These are phyloP conservation scores for Sebastes aleutianus DNA, from an alignment of 2,797 vertebrate genomes.

Conservation along the genomic window DNA sequence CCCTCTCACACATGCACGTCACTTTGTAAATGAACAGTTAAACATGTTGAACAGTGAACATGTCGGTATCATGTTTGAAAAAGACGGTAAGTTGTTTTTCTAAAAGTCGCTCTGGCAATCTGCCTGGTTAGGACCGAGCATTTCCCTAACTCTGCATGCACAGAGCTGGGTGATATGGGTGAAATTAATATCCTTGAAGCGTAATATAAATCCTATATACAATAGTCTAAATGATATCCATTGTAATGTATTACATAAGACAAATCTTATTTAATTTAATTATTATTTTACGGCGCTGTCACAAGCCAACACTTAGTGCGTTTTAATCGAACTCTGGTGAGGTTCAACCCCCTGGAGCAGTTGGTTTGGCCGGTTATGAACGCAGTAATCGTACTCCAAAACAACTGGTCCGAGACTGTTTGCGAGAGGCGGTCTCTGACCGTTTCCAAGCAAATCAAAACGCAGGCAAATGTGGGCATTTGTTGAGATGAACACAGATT, in stretches of 20 bases:
- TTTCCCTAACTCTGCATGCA: not conserved
- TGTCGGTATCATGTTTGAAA: not conserved
- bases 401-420: too few species aligned
- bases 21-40: not conserved
- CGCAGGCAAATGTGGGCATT: too few species aligned
- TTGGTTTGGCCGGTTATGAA: rapidly evolving
- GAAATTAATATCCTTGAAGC: not conserved
- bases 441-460: too few species aligned
- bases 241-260: not conserved
- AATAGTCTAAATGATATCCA: not conserved
- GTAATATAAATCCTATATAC: not conserved
- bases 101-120: not conserved
- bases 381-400: too few species aligned
- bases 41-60: not conserved
- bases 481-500: too few species aligned
- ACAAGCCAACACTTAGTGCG: too few species aligned
- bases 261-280: too few species aligned
- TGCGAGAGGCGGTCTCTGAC: too few species aligned
- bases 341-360: too few species aligned
- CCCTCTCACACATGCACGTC: not conserved
- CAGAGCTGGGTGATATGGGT: too few species aligned
- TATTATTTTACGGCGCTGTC: too few species aligned
- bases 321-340: too few species aligned
- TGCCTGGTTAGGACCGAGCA: not conserved
- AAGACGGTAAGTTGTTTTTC: not conserved